phyloP scores from a whole-genome alignment of 1,140 invertebrate genomes.

The Leptinotarsa texana region DNA sequence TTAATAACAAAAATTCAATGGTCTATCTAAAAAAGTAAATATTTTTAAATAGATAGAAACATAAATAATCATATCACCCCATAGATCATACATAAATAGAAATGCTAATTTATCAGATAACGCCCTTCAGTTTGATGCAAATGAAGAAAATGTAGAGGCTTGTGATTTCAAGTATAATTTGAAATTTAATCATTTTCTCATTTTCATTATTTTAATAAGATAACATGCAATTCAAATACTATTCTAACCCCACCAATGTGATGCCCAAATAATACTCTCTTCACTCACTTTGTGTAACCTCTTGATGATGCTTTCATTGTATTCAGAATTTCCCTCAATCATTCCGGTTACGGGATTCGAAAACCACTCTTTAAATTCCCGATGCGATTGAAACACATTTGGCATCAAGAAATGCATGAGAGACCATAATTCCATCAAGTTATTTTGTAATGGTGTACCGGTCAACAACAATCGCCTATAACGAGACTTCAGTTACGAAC shows the following conservation, averaged over 20 bases:
- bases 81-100: too few relatives aligned
- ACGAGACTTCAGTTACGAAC: constrained; percentile 30
- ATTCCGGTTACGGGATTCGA: constrained; percentile 97
- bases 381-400: constrained; percentile 96
- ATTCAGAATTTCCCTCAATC: constrained; percentile 95
- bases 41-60: too few relatives aligned
- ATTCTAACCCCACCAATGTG: not conserved
- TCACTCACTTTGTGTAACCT: constrained; percentile 87
- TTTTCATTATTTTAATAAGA: too few relatives aligned
- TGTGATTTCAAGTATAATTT: too few relatives aligned
- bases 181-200: too few relatives aligned
- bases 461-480: constrained; percentile 88
- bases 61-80: too few relatives aligned
- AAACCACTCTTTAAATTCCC: constrained; percentile 99
- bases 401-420: constrained; percentile 99
- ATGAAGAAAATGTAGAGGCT: too few relatives aligned
- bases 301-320: constrained; percentile 91
- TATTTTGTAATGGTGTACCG: constrained; percentile 98
- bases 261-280: not conserved
- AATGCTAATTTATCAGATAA: too few relatives aligned
- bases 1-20: too few relatives aligned
- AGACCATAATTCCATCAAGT: constrained; percentile 99
- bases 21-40: too few relatives aligned
- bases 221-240: not conserved
- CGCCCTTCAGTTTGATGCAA: too few relatives aligned